These are phyloP conservation scores for Trichogramma dendrolimi DNA, from an alignment of 2,888 invertebrate species.

Conservation along the genomic window DNA sequence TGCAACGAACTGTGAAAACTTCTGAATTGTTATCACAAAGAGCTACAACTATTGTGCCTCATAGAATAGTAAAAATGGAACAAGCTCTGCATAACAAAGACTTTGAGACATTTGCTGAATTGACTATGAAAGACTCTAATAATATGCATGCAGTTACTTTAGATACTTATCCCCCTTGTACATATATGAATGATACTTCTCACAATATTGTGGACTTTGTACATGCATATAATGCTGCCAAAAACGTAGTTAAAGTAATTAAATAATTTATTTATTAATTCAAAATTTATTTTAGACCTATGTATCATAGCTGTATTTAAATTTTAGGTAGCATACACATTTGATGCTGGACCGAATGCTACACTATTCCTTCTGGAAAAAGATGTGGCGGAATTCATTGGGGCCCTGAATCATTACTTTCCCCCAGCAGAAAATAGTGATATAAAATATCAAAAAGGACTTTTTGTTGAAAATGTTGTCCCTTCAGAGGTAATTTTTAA, in stretches of 20 bases:
- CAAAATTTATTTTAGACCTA: conserved; percentile 3
- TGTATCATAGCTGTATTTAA: background rate
- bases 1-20: conserved; percentile 76
- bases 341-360: conserved; percentile 97
- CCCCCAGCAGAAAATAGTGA: conserved; percentile 56
- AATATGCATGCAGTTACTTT: conserved; percentile 91
- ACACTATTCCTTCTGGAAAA: conserved; percentile 79
- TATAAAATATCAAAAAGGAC: conserved; percentile 59
- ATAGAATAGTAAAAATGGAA: conserved; percentile 62
- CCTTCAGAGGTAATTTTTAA: conserved; percentile 38
- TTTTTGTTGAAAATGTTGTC: conserved; percentile 47
- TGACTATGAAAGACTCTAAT: conserved; percentile 97
- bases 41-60: conserved; percentile 68
- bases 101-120: conserved; percentile 81
- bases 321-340: conserved; percentile 84
- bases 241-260: conserved; percentile 61
- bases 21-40: conserved; percentile 78
- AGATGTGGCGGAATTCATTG: conserved; percentile 66
- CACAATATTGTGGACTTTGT: conserved; percentile 74
- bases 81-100: conserved; percentile 65
- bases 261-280: conserved; percentile 6
- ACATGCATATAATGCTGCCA: conserved; percentile 74
- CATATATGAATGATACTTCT: conserved; percentile 88
- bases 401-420: conserved; percentile 68
- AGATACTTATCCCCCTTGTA: conserved; percentile 90